These are phyloP conservation scores for Bruchidius siliquastri DNA, from an alignment of 2,888 invertebrate species.

Conservation along the genomic window DNA sequence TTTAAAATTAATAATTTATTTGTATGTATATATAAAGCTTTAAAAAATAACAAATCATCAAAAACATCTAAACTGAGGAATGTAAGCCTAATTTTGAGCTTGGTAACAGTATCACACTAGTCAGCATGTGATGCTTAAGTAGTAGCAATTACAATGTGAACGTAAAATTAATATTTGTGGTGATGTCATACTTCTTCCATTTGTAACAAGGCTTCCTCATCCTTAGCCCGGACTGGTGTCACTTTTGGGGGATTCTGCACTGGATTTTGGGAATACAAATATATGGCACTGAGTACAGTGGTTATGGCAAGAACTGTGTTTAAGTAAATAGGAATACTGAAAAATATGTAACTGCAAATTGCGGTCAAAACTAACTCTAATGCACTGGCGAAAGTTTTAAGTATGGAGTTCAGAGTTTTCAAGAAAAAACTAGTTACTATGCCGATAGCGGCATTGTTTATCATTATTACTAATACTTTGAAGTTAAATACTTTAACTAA, in stretches of 20 bases:
- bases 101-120: neutral
- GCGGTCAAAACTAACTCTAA: slow-evolving; percentile 88
- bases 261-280: slow-evolving; percentile 86
- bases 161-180: neutral
- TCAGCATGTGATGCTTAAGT: neutral
- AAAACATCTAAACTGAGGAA: neutral
- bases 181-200: slow-evolving; percentile 19
- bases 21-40: neutral
- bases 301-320: slow-evolving; percentile 78
- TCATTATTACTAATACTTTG: slow-evolving; percentile 73
- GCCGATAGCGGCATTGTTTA: slow-evolving; percentile 87
- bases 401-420: slow-evolving; percentile 87
- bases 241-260: slow-evolving; percentile 56
- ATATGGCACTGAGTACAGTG: slow-evolving; percentile 77
- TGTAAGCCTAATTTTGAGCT: neutral
- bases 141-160: neutral
- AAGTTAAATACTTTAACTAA: slow-evolving; percentile 58
- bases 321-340: slow-evolving; percentile 76
- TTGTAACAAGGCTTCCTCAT: slow-evolving; percentile 14
- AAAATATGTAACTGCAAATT: slow-evolving; percentile 77
- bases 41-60: neutral
- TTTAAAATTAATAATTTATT: neutral
- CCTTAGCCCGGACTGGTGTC: slow-evolving; percentile 3
- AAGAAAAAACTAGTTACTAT: slow-evolving; percentile 92
- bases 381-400: slow-evolving; percentile 94